phyloP scores from a whole-genome alignment of 2,113 vertebrate genomes.

The Ophthalmolycus amberensis region DNA sequence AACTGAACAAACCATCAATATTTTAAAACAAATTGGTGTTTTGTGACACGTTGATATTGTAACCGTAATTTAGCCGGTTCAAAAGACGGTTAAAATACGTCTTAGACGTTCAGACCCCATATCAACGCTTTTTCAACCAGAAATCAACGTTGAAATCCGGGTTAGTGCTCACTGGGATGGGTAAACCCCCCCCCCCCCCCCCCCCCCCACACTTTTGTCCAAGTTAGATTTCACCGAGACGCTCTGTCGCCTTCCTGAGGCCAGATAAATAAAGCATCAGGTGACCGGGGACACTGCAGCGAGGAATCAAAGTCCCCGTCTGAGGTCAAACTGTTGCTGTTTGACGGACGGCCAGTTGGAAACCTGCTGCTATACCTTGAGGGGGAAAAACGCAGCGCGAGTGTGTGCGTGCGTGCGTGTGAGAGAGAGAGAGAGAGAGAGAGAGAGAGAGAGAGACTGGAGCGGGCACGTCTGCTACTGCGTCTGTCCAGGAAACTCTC shows the following conservation, averaged over 20 bases:
- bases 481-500: not conserved
- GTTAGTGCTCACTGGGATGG: too few relatives aligned
- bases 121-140: too few relatives aligned
- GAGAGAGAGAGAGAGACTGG: constrained; percentile 20
- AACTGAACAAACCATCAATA: too few relatives aligned
- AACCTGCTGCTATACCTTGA: constrained; percentile 63
- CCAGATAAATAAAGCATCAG: constrained; percentile 62
- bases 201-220: not conserved
- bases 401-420: constrained; percentile 13
- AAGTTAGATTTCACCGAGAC: constrained; percentile 9
- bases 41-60: too few relatives aligned
- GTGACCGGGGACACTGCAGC: constrained; percentile 75
- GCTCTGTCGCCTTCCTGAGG: constrained; percentile 60
- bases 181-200: not conserved
- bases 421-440: constrained; percentile 2
- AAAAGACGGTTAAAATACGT: too few relatives aligned
- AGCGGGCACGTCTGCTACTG: too few relatives aligned
- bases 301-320: constrained; percentile 51
- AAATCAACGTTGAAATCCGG: too few relatives aligned
- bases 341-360: constrained; percentile 63
- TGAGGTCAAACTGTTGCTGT: constrained; percentile 72
- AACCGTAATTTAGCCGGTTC: too few relatives aligned
- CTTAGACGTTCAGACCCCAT: too few relatives aligned
- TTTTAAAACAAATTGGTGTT: too few relatives aligned
- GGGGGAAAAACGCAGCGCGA: constrained; percentile 50